A percentile compares a stretch with the other conserved stretches of the same genome.
Conservation (phyloP, 2,113 vertebrate species). For the Castor canadensis region DNA sequence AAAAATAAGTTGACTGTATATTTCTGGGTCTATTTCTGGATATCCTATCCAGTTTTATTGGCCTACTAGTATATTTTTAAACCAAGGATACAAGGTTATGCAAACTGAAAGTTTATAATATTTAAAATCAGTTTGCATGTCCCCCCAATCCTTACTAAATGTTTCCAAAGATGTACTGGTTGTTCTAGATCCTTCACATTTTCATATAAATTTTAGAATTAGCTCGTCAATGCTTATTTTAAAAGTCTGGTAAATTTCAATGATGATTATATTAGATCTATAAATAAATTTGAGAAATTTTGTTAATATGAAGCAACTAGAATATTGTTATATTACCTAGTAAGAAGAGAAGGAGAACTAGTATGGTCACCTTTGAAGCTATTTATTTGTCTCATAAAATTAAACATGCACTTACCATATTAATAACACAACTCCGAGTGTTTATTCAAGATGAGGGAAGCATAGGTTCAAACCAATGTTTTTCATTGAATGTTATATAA, state of each 20-base stretch:
- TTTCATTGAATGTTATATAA: background rate
- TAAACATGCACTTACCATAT: background rate
- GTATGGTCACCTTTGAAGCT: background rate
- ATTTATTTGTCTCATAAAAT: slow-evolving; percentile 17
- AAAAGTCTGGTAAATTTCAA: background rate
- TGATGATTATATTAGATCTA: background rate
- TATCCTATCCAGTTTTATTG: background rate
- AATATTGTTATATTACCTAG: background rate
- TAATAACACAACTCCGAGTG: background rate
- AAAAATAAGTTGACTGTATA: background rate
- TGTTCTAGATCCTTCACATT: background rate
- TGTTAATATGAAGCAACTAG: background rate
- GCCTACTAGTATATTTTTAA: background rate
- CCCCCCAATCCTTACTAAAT: background rate
- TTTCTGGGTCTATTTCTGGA: background rate
- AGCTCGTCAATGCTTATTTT: background rate
- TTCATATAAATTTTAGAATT: background rate
- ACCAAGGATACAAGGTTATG: background rate
- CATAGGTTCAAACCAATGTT: background rate
- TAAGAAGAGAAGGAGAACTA: background rate
- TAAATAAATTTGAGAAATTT: background rate
- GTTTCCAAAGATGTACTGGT: background rate
- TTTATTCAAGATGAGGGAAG: background rate
- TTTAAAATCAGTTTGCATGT: background rate
- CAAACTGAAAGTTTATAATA: background rate